Conservation (phyloP, 2,113 vertebrate genomes). For the Sorex fumeus region DNA sequence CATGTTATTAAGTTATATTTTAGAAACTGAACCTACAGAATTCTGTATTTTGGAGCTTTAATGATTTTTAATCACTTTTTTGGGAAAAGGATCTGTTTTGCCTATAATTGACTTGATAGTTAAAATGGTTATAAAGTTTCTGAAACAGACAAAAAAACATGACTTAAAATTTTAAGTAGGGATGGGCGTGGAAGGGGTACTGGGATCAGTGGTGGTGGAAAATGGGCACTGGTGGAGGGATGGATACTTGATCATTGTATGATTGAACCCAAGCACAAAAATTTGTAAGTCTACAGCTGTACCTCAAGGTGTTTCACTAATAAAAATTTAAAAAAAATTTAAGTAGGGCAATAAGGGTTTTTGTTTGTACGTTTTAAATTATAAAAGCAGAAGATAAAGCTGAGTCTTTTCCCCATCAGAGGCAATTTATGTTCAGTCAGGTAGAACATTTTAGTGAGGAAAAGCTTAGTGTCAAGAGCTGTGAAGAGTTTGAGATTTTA, state of each 20-base stretch:
- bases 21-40: conserved; percentile 3
- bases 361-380: not conserved
- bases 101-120: not conserved
- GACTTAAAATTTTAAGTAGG: not conserved
- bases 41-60: not conserved
- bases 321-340: no score
- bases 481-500: not conserved
- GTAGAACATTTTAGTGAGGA: conserved; percentile 75
- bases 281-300: no score
- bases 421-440: not conserved
- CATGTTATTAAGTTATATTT: conserved; percentile 28
- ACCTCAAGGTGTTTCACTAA: no score
- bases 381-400: conserved; percentile 15
- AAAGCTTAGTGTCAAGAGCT: not conserved
- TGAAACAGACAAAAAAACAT: not conserved
- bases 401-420: not conserved
- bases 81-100: not conserved
- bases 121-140: conserved; percentile 1
- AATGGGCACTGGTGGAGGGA: no score
- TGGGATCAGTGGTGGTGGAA: no score
- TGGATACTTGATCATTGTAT: no score
- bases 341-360: not conserved
- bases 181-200: no score
- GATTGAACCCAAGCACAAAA: no score
- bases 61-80: conserved; percentile 20